Evolutionary conservation across 1,140 invertebrate species (phyloP).

Genomic region (Trichonephila inaurata): DNA sequence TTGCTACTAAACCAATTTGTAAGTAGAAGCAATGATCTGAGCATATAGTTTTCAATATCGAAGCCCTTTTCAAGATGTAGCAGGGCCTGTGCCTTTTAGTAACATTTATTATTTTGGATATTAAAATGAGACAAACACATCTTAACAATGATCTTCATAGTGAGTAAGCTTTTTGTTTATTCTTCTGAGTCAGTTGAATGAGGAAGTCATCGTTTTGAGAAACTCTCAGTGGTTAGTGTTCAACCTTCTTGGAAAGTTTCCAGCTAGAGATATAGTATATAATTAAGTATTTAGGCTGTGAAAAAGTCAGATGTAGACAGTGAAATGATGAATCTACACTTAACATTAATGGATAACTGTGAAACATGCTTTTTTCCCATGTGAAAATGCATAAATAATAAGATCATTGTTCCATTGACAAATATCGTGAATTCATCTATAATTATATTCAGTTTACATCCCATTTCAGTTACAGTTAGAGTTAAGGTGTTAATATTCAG

Average conservation of each 20-base stretch:
- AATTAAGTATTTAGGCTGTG: slow-evolving; percentile 64
- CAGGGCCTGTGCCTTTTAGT: no score
- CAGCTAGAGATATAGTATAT: background rate
- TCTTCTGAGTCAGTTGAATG: no score
- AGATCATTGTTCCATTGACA: slow-evolving; percentile 58
- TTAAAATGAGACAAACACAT: no score
- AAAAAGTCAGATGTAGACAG: slow-evolving; percentile 45
- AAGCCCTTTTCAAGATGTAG: no score
- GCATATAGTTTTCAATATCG: no score
- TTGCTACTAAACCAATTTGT: no score
- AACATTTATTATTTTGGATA: no score
- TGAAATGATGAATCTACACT: slow-evolving; percentile 22
- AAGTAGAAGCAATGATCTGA: no score
- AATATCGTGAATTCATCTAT: slow-evolving; percentile 35
- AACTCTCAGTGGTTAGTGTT: background rate
- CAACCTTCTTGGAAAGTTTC: background rate
- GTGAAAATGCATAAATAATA: slow-evolving; percentile 46
- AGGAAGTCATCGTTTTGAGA: background rate
- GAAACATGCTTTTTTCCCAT: slow-evolving; percentile 2
- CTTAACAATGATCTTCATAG: no score
- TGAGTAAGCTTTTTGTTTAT: no score
- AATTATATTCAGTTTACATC: slow-evolving; percentile 49
- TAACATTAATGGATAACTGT: slow-evolving; percentile 36
- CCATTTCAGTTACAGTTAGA: slow-evolving; percentile 21
- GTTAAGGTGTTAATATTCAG: slow-evolving; percentile 46